Evolutionary conservation across 2,888 invertebrate genomes (phyloP), one percentile per base, ranked within the genome.

Genomic region (Drosophila putrida): DNA sequence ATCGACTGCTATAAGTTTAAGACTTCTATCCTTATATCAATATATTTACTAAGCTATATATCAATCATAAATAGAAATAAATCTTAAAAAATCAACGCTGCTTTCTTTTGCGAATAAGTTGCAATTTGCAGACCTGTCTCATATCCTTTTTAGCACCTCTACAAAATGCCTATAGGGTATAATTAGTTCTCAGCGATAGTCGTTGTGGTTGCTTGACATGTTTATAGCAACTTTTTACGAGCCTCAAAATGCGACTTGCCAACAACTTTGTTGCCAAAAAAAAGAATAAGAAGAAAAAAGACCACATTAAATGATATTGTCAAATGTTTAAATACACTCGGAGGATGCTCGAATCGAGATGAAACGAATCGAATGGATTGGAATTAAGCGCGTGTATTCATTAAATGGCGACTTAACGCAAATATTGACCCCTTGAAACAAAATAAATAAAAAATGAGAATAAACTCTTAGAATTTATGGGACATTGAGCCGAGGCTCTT

Each of bases 401-500:
- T 79, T 78, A 73, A 79, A 70, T 73, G 63, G 39, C 54, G 66
- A 66, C 67, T 79, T 83, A 74, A 87, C 70, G 85, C 83, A 85
- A 81, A 81, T 88, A 79, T 88, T 88, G 85, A 86, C 78, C 88
- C 71, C 68, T 25, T 49, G 27, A 38, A 41, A 64, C 47, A 49
- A 53, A 63, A 59, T 57, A 61, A 46, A 38, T 38, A 53, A 58
- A 64, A 55, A 69, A 50, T 64, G 60, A 54, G 61, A 67, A 75
- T 75, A 75, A 75, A 75, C 72, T 87, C 69, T 80, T 74, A 82
- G 84, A 85, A 85, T 85, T 85, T 84, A 85, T 82, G 78, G 78
- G 75, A 54, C 73, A 68, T 71, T 71, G 78, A 71, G 73, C 65
- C 43, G 43, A 25, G 58, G 61, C 64, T 54, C 50, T 74, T 84